These are phyloP conservation scores for Cotesia typhae DNA, from an alignment of 1,140 invertebrate species.

Conservation along the genomic window DNA sequence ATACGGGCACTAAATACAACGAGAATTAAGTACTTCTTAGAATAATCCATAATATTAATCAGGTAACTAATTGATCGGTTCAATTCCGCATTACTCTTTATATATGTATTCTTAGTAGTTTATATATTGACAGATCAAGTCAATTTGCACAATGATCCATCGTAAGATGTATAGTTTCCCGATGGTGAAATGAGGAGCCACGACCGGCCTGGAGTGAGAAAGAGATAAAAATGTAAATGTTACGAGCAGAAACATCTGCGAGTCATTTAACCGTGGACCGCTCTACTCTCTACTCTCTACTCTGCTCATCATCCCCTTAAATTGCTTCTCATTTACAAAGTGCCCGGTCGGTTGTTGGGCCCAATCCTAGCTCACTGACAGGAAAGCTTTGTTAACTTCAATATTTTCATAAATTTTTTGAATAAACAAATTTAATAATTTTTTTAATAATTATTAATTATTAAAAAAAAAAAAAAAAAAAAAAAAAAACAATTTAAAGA, in stretches of 20 bases:
- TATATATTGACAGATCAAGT: background rate
- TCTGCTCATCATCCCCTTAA: slow-evolving; percentile 24
- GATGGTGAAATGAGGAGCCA: background rate
- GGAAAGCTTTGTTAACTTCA: no score
- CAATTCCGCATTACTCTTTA: background rate
- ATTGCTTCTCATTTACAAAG: slow-evolving; percentile 12
- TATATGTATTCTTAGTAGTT: no score
- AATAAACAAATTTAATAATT: no score
- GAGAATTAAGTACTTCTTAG: background rate
- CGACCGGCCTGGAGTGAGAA: no score
- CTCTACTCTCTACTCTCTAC: no score
- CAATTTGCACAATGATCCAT: slow-evolving; percentile 20
- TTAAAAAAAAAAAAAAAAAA: no score
- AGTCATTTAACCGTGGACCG: slow-evolving; percentile 12
- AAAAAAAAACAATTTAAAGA: no score
- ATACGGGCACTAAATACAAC: background rate
- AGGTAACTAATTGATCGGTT: background rate
- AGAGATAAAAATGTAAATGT: no score
- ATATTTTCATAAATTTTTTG: no score
- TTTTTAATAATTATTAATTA: no score
- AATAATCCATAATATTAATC: background rate
- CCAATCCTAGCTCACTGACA: no score
- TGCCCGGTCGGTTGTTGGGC: no score
- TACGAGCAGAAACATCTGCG: slow-evolving; percentile 6
- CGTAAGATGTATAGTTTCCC: slow-evolving; percentile 2